phyloP scores from a whole-genome alignment of 2,888 invertebrate genomes.

The Pristionchus fissidentatus region DNA sequence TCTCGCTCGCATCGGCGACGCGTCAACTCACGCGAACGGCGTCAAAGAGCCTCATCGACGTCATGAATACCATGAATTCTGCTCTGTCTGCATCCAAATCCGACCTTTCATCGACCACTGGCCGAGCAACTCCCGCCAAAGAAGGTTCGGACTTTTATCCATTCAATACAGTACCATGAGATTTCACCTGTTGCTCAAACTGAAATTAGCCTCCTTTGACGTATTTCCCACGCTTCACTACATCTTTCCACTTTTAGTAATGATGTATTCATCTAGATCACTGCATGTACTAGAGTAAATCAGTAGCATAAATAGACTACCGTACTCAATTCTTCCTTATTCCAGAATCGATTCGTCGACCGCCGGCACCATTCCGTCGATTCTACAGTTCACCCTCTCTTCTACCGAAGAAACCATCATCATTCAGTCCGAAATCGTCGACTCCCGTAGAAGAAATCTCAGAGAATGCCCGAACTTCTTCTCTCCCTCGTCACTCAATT shows the following conservation, averaged over 20 bases:
- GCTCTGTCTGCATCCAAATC: neutral
- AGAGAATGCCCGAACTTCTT: neutral
- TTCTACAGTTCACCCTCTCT: conserved; percentile 3
- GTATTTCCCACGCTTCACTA: conserved; percentile 7
- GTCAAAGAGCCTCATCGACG: neutral
- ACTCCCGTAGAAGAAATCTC: neutral
- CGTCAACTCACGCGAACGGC: conserved; percentile 21
- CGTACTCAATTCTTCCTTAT: neutral
- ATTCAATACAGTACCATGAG: too few species aligned
- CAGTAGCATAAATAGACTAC: neutral
- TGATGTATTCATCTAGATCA: neutral
- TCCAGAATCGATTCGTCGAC: neutral
- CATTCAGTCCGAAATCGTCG: neutral
- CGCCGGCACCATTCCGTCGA: conserved; percentile 17
- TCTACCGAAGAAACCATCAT: neutral
- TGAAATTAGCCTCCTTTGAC: neutral
- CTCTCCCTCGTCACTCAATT: conserved; percentile 3
- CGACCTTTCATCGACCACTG: neutral
- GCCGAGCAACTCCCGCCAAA: neutral
- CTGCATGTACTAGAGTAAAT: neutral
- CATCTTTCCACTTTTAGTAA: too few species aligned
- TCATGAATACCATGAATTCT: neutral
- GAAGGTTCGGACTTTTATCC: neutral
- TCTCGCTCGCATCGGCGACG: neutral
- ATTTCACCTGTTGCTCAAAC: neutral